phyloP scores from a whole-genome alignment of 2,888 invertebrate genomes.

The Gandaritis pyraliata region DNA sequence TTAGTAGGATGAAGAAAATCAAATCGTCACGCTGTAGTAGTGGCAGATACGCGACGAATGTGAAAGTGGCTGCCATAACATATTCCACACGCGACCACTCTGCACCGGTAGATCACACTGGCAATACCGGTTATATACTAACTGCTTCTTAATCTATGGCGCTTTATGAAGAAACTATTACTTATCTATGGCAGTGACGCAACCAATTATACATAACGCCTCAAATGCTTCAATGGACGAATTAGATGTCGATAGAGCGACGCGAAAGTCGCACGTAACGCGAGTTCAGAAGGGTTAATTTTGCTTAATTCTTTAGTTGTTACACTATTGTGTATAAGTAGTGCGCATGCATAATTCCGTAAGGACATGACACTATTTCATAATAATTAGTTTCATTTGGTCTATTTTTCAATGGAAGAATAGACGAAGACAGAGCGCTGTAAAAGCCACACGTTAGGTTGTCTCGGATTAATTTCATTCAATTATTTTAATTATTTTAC shows the following conservation, averaged over 20 bases:
- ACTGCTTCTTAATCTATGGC: constrained; percentile 18
- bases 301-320: constrained; percentile 20
- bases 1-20: constrained; percentile 36
- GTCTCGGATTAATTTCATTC: too few relatives aligned
- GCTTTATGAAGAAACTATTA: neutral
- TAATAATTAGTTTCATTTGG: constrained; percentile 1
- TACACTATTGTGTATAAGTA: neutral
- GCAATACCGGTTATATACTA: constrained; percentile 49
- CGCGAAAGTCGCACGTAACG: constrained; percentile 72
- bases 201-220: constrained; percentile 75
- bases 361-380: constrained; percentile 4
- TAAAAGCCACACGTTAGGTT: too few relatives aligned
- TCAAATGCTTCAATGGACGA: constrained; percentile 64
- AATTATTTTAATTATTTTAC: too few relatives aligned
- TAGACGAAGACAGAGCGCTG: too few relatives aligned
- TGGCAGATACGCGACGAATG: constrained; percentile 65
- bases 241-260: constrained; percentile 51
- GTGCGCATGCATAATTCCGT: constrained; percentile 1
- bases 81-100: constrained; percentile 62
- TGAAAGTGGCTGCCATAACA: constrained; percentile 74
- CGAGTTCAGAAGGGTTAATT: constrained; percentile 26
- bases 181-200: constrained; percentile 54
- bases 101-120: constrained; percentile 66
- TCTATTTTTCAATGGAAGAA: neutral
- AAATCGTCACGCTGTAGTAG: constrained; percentile 44